Conservation (phyloP, 2,888 invertebrate genomes). For the Athripsodes cinereus region DNA sequence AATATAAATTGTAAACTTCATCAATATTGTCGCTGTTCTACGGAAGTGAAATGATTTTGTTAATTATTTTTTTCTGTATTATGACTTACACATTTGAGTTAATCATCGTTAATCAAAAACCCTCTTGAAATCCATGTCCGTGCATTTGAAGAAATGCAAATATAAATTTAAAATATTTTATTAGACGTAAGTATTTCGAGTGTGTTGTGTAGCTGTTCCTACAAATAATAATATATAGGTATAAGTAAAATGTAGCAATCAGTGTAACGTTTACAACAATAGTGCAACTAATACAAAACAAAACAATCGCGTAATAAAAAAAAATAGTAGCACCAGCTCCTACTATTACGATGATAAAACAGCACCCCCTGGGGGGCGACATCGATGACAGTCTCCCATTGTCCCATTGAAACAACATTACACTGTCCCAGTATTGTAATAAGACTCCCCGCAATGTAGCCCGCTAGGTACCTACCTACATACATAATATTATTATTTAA, state of each 20-base stretch:
- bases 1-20: too few relatives aligned
- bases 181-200: background rate
- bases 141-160: too few relatives aligned
- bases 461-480: too few relatives aligned
- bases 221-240: background rate
- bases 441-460: background rate
- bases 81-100: too few relatives aligned
- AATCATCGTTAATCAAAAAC: too few relatives aligned
- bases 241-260: background rate
- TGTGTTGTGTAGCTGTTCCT: background rate
- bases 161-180: too few relatives aligned
- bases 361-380: constrained; percentile 7
- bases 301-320: constrained; percentile 12
- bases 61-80: too few relatives aligned
- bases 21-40: too few relatives aligned
- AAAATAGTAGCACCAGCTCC: background rate
- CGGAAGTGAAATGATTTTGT: too few relatives aligned
- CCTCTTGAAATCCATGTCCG: too few relatives aligned
- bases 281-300: background rate
- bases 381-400: constrained; percentile 9
- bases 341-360: background rate
- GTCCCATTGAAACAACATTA: background rate
- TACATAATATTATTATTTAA: too few relatives aligned
- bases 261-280: too few relatives aligned
- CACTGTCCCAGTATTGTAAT: background rate